Conservation (phyloP, 2,113 vertebrate species). For the Cololabis saira region DNA sequence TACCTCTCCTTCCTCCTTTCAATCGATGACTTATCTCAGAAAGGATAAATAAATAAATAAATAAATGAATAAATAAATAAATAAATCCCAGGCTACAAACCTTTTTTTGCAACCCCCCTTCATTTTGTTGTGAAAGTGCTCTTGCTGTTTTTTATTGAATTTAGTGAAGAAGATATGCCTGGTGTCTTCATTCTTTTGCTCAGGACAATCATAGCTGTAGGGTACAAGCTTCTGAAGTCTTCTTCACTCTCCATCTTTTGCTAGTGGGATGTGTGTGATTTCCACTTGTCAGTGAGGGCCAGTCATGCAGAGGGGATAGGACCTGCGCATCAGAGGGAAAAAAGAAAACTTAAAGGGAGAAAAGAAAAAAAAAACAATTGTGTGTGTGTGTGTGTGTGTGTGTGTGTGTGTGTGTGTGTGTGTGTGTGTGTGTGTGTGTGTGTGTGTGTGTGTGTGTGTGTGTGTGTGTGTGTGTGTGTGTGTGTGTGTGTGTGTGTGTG, state of each 20-base stretch:
- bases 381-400: slow-evolving; percentile 15
- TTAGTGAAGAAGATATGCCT: slow-evolving; percentile 47
- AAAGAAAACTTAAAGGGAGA: slow-evolving; percentile 62
- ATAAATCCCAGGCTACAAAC: slow-evolving; percentile 42
- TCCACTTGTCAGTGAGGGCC: slow-evolving; percentile 75
- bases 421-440: slow-evolving; percentile 2
- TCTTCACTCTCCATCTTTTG: slow-evolving; percentile 68
- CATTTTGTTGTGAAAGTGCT: slow-evolving; percentile 48
- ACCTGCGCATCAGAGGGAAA: slow-evolving; percentile 66
- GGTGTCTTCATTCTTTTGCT: slow-evolving; percentile 69
- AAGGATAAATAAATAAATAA: slow-evolving; percentile 43
- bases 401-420: slow-evolving; percentile 3
- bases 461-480: slow-evolving; percentile 2
- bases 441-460: slow-evolving; percentile 3
- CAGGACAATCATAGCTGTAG: slow-evolving; percentile 75
- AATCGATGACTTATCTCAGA: slow-evolving; percentile 75
- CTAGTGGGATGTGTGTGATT: slow-evolving; percentile 74
- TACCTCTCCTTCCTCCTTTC: slow-evolving; percentile 61
- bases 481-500: slow-evolving; percentile 15
- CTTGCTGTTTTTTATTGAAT: slow-evolving; percentile 49
- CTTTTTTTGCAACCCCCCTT: slow-evolving; percentile 40
- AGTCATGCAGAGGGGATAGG: slow-evolving; percentile 76
- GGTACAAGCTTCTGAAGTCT: slow-evolving; percentile 75
- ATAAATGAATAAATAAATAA: slow-evolving; percentile 28
- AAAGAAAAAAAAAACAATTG: slow-evolving; percentile 22